phyloP scores from a whole-genome alignment of 2,888 invertebrate species.

The Hirtodrosophila confusa region DNA sequence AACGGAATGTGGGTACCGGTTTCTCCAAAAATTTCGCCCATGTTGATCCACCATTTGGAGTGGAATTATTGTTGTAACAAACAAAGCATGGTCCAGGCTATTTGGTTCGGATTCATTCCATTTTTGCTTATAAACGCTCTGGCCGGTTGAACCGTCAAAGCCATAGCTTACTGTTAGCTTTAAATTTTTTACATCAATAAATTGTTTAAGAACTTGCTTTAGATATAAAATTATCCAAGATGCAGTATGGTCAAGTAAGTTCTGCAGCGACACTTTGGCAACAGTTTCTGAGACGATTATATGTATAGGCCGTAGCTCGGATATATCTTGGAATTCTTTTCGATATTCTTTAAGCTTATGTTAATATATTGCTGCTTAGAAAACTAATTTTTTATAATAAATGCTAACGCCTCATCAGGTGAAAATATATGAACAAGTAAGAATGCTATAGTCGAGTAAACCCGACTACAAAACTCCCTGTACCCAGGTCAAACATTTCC shows the following conservation, averaged over 20 bases:
- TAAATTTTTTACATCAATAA: conserved; percentile 2
- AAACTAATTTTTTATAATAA: conserved; percentile 23
- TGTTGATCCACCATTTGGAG: conserved; percentile 4
- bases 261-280: conserved; percentile 13
- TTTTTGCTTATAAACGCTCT: conserved; percentile 8
- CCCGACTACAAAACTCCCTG: too few relatives aligned
- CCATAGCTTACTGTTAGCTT: background rate
- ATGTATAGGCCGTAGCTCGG: conserved; percentile 8
- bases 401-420: conserved; percentile 22
- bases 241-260: conserved; percentile 12
- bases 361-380: conserved; percentile 25
- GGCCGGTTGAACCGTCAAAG: conserved; percentile 3
- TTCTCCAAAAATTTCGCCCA: conserved; percentile 17
- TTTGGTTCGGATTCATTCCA: conserved; percentile 19
- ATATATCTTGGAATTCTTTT: conserved; percentile 16
- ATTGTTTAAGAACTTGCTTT: background rate
- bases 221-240: conserved; percentile 7
- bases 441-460: too few relatives aligned
- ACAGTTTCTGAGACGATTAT: conserved; percentile 9
- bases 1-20: conserved; percentile 12
- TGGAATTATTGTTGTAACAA: conserved; percentile 10
- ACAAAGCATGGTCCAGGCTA: conserved; percentile 3
- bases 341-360: conserved; percentile 18
- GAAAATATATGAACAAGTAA: too few relatives aligned
- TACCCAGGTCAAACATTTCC: too few relatives aligned